Evolutionary conservation across 1,140 invertebrate genomes (phyloP), one percentile per base, ranked within the genome.

Genomic region (Lasaia peninsularis): DNA sequence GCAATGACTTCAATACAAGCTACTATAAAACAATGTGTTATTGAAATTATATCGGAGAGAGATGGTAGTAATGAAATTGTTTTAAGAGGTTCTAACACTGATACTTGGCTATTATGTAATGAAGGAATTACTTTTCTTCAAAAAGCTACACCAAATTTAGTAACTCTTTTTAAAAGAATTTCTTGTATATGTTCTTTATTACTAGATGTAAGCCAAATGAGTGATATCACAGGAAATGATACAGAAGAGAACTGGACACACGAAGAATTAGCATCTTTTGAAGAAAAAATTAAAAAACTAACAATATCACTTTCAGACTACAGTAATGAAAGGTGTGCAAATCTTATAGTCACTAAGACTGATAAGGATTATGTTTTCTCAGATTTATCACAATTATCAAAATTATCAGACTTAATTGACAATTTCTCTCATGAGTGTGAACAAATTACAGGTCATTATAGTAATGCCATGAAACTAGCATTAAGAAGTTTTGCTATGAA

Each of bases 321-420:
- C 84, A 96, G 96, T 63, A 96, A 98, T 84, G 97, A 98, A 79
- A 90, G 95, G 64, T 94, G 96, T 89, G 96, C 96, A 58, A 95
- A 96, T 86, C 89, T 98, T 37, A 91, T 98, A 34, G 93, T 94
- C 31, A 93, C 94, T 52, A 92, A 95, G 89, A 93, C 93, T 54
- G 89, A 90, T 53, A 94, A 94, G 66, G 92, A 92, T 60, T 91
- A 92, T 66, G 89, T 91, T 57, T 86, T 90, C 10, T 92, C 94
- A 11, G 94, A 92, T 8, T 91, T 95, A 34, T 80, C 90, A 67
- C 95, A 98, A 82, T 94, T 98, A 74, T 93, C 94, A 33, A 91
- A 93, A 72, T 82, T 99, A 32, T 93, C 94, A 0, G 90, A 91
- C 62, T 92, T 95, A 65, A 94, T 98, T 2, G 95, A 98, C 67